A percentile compares a stretch with the other conserved stretches of the same genome.
Conservation (phyloP, 2,888 invertebrate species). For the Callimorpha dominula region DNA sequence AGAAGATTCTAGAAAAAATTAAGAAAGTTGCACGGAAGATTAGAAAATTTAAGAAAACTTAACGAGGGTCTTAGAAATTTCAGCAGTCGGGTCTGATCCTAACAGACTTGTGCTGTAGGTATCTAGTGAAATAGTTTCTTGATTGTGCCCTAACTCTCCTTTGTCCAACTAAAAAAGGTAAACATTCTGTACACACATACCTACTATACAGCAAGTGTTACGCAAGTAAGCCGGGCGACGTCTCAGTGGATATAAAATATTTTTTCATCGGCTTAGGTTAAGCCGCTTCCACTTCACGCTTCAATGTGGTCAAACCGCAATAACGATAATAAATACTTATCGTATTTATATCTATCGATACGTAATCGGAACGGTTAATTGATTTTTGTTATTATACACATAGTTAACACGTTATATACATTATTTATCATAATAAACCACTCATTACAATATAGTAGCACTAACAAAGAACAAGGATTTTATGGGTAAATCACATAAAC, state of each 20-base stretch:
- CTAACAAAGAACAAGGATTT: not conserved
- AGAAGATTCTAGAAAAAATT: no score
- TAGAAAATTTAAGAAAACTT: no score
- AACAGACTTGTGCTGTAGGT: no score
- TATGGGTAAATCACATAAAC: not conserved
- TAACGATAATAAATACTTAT: constrained; percentile 6
- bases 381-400: not conserved
- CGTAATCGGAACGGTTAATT: not conserved
- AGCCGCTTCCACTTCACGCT: constrained; percentile 7
- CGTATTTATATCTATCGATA: constrained; percentile 4
- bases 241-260: constrained; percentile 2
- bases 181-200: not conserved
- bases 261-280: constrained; percentile 2
- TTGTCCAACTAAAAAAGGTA: not conserved
- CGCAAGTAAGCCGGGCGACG: not conserved
- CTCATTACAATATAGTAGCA: not conserved
- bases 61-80: no score
- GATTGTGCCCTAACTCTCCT: no score
- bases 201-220: not conserved
- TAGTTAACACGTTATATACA: no score
- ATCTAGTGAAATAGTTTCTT: no score
- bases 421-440: not conserved
- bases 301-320: not conserved
- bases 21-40: no score
- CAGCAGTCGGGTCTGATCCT: no score